A percentile compares a stretch with the other conserved stretches of the same genome.
Conservation (phyloP, 1,140 invertebrate genomes). For the Aphaenogaster ashmeadi region DNA sequence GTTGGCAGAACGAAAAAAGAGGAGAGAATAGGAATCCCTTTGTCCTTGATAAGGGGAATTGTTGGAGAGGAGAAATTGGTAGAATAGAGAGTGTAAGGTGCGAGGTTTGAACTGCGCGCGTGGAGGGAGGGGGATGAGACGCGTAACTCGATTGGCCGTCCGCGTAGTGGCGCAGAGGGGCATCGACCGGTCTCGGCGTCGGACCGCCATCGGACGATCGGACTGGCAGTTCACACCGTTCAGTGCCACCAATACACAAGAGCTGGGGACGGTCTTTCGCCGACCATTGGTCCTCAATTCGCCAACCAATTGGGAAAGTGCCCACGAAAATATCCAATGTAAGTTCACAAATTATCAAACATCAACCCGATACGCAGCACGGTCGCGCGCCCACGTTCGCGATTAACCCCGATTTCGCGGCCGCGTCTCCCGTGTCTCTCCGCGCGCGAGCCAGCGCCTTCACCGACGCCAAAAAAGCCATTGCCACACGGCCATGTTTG, state of each 20-base stretch:
- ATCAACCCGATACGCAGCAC: constrained; percentile 78
- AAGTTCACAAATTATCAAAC: constrained; percentile 93
- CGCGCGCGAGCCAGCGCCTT: constrained; percentile 34
- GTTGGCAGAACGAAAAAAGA: background rate
- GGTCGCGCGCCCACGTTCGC: constrained; percentile 72
- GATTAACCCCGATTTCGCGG: constrained; percentile 72
- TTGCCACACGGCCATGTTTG: constrained; percentile 76
- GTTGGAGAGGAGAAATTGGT: background rate
- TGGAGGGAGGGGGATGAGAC: constrained; percentile 63
- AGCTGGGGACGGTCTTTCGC: constrained; percentile 87
- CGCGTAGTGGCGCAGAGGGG: constrained; percentile 74
- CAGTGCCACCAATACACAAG: constrained; percentile 89
- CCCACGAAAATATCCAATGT: constrained; percentile 92
- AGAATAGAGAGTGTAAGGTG: constrained; percentile 26
- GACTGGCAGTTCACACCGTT: constrained; percentile 87
- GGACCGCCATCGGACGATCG: constrained; percentile 86
- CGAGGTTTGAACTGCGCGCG: constrained; percentile 69
- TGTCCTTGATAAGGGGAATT: background rate
- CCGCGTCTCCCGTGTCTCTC: constrained; percentile 36
- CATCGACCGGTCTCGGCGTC: constrained; percentile 83
- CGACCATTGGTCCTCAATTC: constrained; percentile 90
- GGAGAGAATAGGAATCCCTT: background rate
- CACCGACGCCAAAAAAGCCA: constrained; percentile 52
- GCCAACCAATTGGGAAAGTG: constrained; percentile 91
- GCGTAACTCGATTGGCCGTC: constrained; percentile 73